These are phyloP conservation scores for Rattus rattus DNA, from an alignment of 2,113 vertebrate species.

Conservation along the genomic window DNA sequence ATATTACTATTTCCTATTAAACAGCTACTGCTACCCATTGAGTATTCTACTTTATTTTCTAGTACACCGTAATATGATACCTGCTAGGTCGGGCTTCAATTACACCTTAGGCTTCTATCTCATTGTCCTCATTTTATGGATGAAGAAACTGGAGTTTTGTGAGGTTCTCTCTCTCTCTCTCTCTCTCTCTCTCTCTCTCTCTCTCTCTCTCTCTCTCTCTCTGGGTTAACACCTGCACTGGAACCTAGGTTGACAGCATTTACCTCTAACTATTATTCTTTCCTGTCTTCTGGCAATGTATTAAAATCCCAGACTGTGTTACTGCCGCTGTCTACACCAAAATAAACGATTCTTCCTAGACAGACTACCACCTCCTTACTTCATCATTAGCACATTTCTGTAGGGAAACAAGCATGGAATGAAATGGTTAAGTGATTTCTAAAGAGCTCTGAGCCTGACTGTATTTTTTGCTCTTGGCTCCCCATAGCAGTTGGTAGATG, in stretches of 20 bases:
- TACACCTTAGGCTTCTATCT: background rate
- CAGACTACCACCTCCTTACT: background rate
- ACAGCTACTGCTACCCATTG: background rate
- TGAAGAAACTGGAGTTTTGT: slow-evolving; percentile 10
- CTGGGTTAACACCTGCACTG: background rate
- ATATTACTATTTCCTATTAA: background rate
- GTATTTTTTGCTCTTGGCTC: background rate
- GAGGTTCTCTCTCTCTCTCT: background rate
- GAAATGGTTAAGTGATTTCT: background rate
- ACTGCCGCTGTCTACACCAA: background rate
- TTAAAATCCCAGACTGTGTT: background rate
- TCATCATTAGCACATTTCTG: background rate
- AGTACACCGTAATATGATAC: background rate
- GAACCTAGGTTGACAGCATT: background rate
- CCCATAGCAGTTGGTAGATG: background rate
- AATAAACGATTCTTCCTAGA: background rate
- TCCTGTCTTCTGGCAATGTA: background rate
- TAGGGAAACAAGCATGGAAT: background rate
- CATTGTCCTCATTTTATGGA: slow-evolving; percentile 31
- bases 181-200: background rate
- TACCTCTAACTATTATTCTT: background rate
- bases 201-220: background rate
- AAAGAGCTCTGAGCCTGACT: background rate
- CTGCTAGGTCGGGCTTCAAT: background rate
- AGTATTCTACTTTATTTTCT: slow-evolving; percentile 38